phyloP scores from a whole-genome alignment of 2,888 invertebrate genomes.

The Ditula angustiorana region DNA sequence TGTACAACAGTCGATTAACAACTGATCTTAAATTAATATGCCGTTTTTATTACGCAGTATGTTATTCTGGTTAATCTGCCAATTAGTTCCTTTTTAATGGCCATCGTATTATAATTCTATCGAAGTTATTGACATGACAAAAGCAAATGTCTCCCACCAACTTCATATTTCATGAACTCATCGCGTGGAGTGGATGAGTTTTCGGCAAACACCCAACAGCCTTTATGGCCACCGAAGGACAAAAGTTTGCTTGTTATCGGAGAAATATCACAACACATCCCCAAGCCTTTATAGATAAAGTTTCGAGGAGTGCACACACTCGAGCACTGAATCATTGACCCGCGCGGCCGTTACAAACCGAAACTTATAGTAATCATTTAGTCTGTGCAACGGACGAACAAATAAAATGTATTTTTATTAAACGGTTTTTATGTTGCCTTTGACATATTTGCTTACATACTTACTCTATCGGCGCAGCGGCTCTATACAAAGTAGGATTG shows the following conservation, averaged over 20 bases:
- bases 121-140: neutral
- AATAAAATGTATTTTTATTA: too few relatives aligned
- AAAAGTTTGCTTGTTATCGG: constrained; percentile 80
- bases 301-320: constrained; percentile 64
- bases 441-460: too few relatives aligned
- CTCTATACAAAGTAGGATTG: too few relatives aligned
- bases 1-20: too few relatives aligned
- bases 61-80: too few relatives aligned
- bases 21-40: too few relatives aligned
- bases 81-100: too few relatives aligned
- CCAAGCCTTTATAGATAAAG: constrained; percentile 72
- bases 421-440: too few relatives aligned
- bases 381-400: too few relatives aligned
- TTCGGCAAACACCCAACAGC: constrained; percentile 46
- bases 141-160: constrained; percentile 7
- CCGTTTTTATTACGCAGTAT: too few relatives aligned
- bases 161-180: constrained; percentile 35
- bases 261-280: constrained; percentile 79
- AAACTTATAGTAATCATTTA: neutral
- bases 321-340: constrained; percentile 56
- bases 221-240: constrained; percentile 61
- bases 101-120: too few relatives aligned
- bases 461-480: too few relatives aligned
- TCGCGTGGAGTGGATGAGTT: constrained; percentile 31
- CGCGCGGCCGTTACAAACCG: constrained; percentile 33